These are phyloP conservation scores for Incurvaria masculella DNA, from an alignment of 2,888 invertebrate species.

Conservation along the genomic window DNA sequence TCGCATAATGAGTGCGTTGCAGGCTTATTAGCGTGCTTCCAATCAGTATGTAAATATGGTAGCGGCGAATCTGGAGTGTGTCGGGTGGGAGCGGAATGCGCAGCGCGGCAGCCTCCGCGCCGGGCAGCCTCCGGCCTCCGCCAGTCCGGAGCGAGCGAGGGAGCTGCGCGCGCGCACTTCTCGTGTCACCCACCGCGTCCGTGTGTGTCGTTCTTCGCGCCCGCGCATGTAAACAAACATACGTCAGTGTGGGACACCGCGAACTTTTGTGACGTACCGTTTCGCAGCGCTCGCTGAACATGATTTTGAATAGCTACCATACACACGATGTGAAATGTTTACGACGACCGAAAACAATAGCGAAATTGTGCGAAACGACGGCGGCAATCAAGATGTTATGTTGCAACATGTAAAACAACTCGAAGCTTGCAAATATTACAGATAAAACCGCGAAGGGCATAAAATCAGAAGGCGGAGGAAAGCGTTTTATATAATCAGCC, in stretches of 20 bases:
- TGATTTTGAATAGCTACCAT: no score
- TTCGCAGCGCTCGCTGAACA: no score
- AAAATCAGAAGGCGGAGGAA: not conserved
- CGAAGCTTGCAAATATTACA: not conserved
- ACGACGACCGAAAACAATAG: no score
- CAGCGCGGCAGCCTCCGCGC: not conserved
- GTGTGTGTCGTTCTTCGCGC: no score
- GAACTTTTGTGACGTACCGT: no score
- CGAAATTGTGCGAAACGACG: not conserved
- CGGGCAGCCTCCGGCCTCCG: no score
- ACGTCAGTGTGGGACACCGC: no score
- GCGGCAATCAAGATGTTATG: not conserved
- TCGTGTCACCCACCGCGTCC: conserved; percentile 18
- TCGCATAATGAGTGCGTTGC: not conserved
- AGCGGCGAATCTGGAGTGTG: not conserved
- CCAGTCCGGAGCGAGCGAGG: conserved; percentile 21
- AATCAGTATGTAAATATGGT: conserved; percentile 49
- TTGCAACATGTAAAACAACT: not conserved
- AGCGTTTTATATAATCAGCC: not conserved
- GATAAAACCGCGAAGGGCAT: not conserved
- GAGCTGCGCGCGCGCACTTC: conserved; percentile 50
- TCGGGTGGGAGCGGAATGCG: not conserved
- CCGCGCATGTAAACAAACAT: not conserved
- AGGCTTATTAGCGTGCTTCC: conserved; percentile 34
- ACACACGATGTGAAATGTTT: no score